Conservation (phyloP, 2,888 invertebrate species). For the Drosophila subquinaria region DNA sequence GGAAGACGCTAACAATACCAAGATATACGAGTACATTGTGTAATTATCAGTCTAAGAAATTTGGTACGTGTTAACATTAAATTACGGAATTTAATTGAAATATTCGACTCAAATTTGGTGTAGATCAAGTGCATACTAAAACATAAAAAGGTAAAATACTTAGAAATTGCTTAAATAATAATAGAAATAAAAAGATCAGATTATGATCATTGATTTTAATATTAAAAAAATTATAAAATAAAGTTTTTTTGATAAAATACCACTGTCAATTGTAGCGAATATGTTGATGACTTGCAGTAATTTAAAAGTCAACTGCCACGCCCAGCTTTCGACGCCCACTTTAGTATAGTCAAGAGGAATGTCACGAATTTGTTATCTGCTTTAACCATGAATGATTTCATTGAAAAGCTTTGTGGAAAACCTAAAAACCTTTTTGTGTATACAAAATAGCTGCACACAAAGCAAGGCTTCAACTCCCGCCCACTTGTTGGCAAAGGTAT, state of each 20-base stretch:
- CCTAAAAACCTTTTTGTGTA: conserved; percentile 76
- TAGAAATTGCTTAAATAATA: too few relatives aligned
- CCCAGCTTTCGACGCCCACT: conserved; percentile 9
- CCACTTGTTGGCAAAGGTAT: conserved; percentile 76
- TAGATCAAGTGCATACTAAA: not conserved
- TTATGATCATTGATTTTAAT: too few relatives aligned
- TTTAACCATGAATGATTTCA: conserved; percentile 78
- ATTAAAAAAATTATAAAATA: too few relatives aligned
- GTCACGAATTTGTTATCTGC: conserved; percentile 70
- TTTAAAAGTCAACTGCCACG: conserved; percentile 5
- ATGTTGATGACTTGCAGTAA: conserved; percentile 12
- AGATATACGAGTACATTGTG: not conserved
- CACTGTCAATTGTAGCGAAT: not conserved
- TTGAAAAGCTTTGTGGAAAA: conserved; percentile 71
- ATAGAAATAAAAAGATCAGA: too few relatives aligned
- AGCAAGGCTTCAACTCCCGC: conserved; percentile 22
- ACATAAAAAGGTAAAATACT: not conserved
- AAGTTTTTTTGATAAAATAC: too few relatives aligned
- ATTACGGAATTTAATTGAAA: not conserved
- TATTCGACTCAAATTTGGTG: not conserved
- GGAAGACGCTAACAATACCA: too few relatives aligned
- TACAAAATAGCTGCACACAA: conserved; percentile 47
- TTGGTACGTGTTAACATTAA: not conserved
- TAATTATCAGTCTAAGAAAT: not conserved
- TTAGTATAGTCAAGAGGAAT: conserved; percentile 33